Evolutionary conservation across 1,140 invertebrate genomes (phyloP).

Genomic region (Cherax quadricarinatus): DNA sequence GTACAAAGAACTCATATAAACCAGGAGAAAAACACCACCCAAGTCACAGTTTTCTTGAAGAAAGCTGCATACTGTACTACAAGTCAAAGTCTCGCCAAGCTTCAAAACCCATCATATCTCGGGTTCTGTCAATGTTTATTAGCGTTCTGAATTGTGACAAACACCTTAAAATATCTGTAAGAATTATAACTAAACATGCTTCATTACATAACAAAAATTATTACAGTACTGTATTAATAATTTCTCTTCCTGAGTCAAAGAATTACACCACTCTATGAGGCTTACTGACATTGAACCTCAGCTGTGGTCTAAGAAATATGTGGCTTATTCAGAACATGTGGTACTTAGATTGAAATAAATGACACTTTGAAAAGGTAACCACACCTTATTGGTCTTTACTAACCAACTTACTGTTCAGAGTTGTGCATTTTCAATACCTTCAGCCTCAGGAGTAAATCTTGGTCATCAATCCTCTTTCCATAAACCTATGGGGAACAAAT

Average conservation of each 20-base stretch:
- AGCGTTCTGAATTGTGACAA: neutral
- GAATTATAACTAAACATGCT: neutral
- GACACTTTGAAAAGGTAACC: neutral
- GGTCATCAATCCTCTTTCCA: neutral
- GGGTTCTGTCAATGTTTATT: neutral
- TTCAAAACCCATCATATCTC: neutral
- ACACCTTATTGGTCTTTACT: neutral
- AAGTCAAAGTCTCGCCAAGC: neutral
- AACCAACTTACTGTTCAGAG: neutral
- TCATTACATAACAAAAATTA: neutral
- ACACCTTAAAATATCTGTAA: neutral
- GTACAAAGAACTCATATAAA: neutral
- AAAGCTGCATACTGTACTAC: neutral
- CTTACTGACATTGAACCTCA: neutral
- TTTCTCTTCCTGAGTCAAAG: neutral
- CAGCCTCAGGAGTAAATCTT: neutral
- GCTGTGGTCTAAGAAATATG: neutral
- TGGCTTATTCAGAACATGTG: neutral
- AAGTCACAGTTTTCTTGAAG: neutral
- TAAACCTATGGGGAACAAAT: neutral
- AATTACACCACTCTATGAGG: neutral
- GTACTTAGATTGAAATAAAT: neutral
- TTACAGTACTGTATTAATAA: too few relatives aligned
- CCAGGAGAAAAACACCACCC: neutral
- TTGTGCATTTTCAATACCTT: neutral